These are phyloP conservation scores for Aradus depressus DNA, from an alignment of 2,888 invertebrate species.

Conservation along the genomic window DNA sequence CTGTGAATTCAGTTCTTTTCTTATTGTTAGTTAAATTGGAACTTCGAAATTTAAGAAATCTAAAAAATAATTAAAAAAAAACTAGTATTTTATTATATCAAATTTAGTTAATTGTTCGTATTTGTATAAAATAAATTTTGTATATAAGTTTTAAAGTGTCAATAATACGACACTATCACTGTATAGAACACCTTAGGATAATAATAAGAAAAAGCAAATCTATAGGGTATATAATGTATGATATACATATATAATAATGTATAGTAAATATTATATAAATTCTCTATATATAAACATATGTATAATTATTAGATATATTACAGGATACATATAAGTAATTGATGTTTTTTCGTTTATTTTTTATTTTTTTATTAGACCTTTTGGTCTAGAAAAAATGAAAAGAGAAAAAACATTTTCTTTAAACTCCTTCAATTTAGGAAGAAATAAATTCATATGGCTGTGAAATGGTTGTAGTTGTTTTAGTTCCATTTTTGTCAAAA, in stretches of 20 bases:
- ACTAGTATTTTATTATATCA: too few relatives aligned
- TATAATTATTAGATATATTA: not conserved
- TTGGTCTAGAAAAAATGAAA: not conserved
- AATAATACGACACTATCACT: constrained; percentile 21
- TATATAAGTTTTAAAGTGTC: constrained; percentile 7
- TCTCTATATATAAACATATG: not conserved
- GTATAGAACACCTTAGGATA: constrained; percentile 25
- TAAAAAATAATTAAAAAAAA: too few relatives aligned
- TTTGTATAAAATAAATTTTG: not conserved
- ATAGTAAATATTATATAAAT: not conserved
- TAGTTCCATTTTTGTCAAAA: constrained; percentile 7
- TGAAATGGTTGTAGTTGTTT: constrained; percentile 27
- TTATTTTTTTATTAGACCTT: constrained; percentile 11
- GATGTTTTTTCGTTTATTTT: constrained; percentile 3
- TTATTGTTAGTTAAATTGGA: too few relatives aligned
- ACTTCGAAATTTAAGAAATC: too few relatives aligned
- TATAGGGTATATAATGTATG: constrained; percentile 3
- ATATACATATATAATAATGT: not conserved
- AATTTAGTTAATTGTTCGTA: too few relatives aligned
- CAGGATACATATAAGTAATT: not conserved
- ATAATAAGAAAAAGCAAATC: constrained; percentile 8
- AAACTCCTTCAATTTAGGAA: constrained; percentile 25
- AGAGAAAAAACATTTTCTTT: constrained; percentile 12
- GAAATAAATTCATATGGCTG: constrained; percentile 27
- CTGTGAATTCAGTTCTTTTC: too few relatives aligned